Evolutionary conservation across 1,140 invertebrate genomes (phyloP), one percentile per base, ranked within the genome.

Genomic region (Drosophila parvula): DNA sequence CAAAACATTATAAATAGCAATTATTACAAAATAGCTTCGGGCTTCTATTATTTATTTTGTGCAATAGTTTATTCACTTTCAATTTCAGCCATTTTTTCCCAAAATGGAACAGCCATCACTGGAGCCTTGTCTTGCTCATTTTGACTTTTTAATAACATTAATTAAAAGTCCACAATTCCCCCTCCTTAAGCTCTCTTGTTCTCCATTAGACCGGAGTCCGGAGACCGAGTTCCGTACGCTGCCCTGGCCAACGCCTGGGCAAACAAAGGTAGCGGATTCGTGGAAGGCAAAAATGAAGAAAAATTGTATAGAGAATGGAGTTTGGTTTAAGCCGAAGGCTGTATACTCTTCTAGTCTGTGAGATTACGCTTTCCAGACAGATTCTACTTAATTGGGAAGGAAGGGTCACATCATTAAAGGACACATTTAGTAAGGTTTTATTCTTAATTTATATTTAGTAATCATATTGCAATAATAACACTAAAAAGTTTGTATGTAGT

Each of bases 111-210:
- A 5, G 12, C 36, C 45, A 7, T 53, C 62, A 62, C 28, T 45
- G 22, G 22, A 1, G 57, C 34, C 47, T 32, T 28, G 53, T 68
- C 50, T 65, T 78, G 75, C 57, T 78, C 75, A 78, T 78, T 78
- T 78, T 61, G 74, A 78, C 75, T 78, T 78, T 78, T 78, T 78
- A 78, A 78, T 78, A 78, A 78, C 75, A 78, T 78, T 78, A 78
- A 78, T 78, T 78, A 78, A 78, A 78, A 78, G 74, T 59, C 64
- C 38, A 51, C 74, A 70, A n/a, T 6, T 38, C 34, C n/a, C 28
- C 18, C 22, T 22, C 16, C 22, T 22, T 12, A 5, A 2, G 34
- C 10, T 7, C 6, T 22, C 50, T n/a, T 8, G 59, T 22, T 30
- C 34, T 51, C 16, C 32, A 3, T 34, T 7, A 3, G 41, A 32